Conservation (phyloP, 1,140 invertebrate genomes). For the Zaprionus tsacasi region DNA sequence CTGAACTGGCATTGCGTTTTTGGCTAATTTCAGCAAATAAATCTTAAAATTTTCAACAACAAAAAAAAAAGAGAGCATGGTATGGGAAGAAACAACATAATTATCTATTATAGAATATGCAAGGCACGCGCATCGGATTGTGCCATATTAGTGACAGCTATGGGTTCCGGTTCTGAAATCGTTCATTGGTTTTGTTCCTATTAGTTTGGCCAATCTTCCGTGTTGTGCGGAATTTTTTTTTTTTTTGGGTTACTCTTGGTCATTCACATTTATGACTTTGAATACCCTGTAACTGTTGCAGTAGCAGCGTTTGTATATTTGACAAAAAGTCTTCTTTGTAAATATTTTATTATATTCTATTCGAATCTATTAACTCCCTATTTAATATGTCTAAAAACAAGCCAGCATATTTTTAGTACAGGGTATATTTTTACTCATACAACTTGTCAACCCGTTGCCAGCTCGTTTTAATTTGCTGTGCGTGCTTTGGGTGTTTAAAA, state of each 20-base stretch:
- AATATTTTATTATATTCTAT: no score
- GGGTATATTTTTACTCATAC: not conserved
- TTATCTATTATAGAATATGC: slow-evolving; percentile 81
- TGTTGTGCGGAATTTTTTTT: slow-evolving; percentile 28
- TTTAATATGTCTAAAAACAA: no score
- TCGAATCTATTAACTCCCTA: no score
- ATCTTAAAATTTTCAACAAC: slow-evolving; percentile 55
- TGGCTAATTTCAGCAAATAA: slow-evolving; percentile 73
- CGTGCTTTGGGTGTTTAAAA: slow-evolving; percentile 68
- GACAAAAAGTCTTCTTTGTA: no score
- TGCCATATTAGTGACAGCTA: slow-evolving; percentile 16
- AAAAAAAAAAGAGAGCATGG: slow-evolving; percentile 48
- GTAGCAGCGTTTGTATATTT: no score
- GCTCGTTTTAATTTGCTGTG: slow-evolving; percentile 72
- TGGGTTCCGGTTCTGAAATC: not conserved
- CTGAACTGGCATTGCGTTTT: slow-evolving; percentile 39
- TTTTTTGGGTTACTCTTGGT: slow-evolving; percentile 23
- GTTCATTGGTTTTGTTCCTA: slow-evolving; percentile 35
- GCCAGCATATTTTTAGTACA: not conserved
- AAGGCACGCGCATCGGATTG: slow-evolving; percentile 58
- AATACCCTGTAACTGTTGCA: not conserved
- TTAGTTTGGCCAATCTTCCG: slow-evolving; percentile 42
- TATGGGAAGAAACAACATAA: slow-evolving; percentile 47
- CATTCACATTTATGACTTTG: slow-evolving; percentile 55
- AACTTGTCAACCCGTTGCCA: not conserved